Evolutionary conservation across 2,797 vertebrate species (phyloP), one percentile per base, ranked within the genome.

Genomic region (Helicolenus hilgendorfi): DNA sequence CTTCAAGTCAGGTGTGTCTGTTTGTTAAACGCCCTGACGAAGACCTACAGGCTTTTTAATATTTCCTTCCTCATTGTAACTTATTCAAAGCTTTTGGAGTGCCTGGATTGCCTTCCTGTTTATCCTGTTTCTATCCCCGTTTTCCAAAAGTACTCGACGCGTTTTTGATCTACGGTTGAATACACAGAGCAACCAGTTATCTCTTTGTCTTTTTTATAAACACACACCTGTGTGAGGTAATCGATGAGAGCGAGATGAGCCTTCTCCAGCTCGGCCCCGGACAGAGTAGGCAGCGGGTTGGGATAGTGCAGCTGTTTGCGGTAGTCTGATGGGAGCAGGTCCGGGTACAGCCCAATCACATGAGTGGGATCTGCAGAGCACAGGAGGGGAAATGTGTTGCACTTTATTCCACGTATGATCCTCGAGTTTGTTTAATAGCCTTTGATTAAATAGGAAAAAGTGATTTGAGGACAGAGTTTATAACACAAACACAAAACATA

Each of bases 171-270:
- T 45, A 45, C 41, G 2, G 18, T 49, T 49, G 41, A 18, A 0
- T 49, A 49, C 45, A 49, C 45, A 49, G 45, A 49, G 45, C 45
- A 20, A 49, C 0, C 45, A 49, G 45, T 49, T 20, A 20, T 49
- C 45, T 4, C 18, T 20, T 18, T 20, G 45, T 49, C 18, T 20
- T 49, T 49, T 49, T 41, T 24, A 27, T 26, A 33, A 2, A 45
- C 22, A 55, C 49, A 49, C 13, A 97, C 99, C 98, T 99, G 99
- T 3, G 99, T 99, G 92, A 99, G 95, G 95, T 99, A 99, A 96
- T 99, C 99, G 64, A 99, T 99, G n/a, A 99, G 98, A 62, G 99
- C 99, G n/a, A 99, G 97, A 71, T 99, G 98, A 68, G 99, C 99
- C 93, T 98, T 99, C 94, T 99, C 99, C 94, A 99, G 93, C 87